These are phyloP conservation scores for Andrena chrysosceles DNA, from an alignment of 2,888 invertebrate genomes.

Conservation along the genomic window DNA sequence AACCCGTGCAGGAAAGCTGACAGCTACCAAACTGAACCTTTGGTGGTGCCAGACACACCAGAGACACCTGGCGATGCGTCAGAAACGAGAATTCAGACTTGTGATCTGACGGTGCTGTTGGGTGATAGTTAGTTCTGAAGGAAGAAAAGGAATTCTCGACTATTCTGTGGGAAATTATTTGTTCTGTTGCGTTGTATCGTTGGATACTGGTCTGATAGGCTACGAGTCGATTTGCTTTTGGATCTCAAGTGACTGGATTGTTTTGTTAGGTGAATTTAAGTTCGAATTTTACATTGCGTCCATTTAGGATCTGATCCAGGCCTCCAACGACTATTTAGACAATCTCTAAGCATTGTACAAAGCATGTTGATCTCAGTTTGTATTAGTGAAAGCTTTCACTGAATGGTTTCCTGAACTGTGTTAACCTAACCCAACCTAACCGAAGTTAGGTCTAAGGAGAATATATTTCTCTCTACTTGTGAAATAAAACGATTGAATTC, in stretches of 20 bases:
- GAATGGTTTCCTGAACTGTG: conserved; percentile 1
- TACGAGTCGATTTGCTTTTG: background rate
- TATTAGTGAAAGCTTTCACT: too few species aligned
- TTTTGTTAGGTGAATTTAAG: background rate
- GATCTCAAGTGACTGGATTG: background rate
- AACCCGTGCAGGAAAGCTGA: conserved; percentile 39
- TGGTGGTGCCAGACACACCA: conserved; percentile 66
- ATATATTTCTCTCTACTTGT: background rate
- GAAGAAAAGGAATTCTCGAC: background rate
- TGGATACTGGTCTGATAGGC: background rate
- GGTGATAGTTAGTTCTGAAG: conserved; percentile 70
- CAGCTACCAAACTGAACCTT: conserved; percentile 63
- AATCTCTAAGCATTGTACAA: background rate
- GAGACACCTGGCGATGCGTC: conserved; percentile 65
- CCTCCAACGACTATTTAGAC: background rate
- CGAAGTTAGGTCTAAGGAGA: conserved; percentile 6
- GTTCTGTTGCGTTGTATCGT: background rate
- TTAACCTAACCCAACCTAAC: too few species aligned
- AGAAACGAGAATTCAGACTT: conserved; percentile 63
- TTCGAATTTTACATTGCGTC: background rate
- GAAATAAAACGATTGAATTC: conserved; percentile 11
- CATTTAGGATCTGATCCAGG: background rate
- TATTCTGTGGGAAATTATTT: background rate
- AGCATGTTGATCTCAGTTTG: background rate
- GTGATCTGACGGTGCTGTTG: conserved; percentile 71